A percentile compares a stretch with the other conserved stretches of the same genome.
These are phyloP conservation scores for Toxotes lorentzi DNA, from an alignment of 2,797 vertebrate genomes.

Conservation along the genomic window DNA sequence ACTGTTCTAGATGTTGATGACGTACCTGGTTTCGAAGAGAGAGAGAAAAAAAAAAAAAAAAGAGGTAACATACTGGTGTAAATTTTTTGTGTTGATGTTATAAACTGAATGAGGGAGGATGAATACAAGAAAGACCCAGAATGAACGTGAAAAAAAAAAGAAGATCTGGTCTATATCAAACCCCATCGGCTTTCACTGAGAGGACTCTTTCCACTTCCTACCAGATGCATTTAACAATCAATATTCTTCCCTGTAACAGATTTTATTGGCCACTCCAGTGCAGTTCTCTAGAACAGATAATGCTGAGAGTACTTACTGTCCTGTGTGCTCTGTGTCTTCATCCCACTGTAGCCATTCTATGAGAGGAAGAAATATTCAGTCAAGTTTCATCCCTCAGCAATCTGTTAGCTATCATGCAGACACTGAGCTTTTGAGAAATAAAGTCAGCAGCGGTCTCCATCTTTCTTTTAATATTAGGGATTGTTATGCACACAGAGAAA, in stretches of 20 bases:
- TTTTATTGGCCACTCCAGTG: constrained; percentile 4
- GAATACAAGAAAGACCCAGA: not conserved
- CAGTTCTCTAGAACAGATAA: not conserved
- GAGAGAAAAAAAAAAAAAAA: not conserved
- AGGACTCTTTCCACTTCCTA: constrained; percentile 17
- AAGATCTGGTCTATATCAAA: constrained; percentile 4
- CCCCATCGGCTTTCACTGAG: constrained; percentile 11
- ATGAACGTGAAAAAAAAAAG: not conserved
- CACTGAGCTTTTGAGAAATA: not conserved
- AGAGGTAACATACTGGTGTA: not conserved
- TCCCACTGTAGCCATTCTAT: constrained; percentile 91
- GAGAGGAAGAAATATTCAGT: constrained; percentile 47
- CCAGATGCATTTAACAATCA: constrained; percentile 33
- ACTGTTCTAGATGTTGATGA: constrained; percentile 82
- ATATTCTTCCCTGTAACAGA: constrained; percentile 25
- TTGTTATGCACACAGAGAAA: not conserved
- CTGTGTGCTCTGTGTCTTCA: constrained; percentile 87
- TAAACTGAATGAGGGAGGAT: not conserved
- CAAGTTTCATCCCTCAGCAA: not conserved
- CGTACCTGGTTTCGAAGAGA: constrained; percentile 74
- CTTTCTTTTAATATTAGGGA: not conserved
- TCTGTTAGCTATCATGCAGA: not conserved
- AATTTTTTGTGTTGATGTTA: not conserved
- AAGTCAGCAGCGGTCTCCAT: not conserved
- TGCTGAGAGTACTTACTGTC: constrained; percentile 88